Conservation (phyloP, 2,797 vertebrate species). For the Sebastes cheni region DNA sequence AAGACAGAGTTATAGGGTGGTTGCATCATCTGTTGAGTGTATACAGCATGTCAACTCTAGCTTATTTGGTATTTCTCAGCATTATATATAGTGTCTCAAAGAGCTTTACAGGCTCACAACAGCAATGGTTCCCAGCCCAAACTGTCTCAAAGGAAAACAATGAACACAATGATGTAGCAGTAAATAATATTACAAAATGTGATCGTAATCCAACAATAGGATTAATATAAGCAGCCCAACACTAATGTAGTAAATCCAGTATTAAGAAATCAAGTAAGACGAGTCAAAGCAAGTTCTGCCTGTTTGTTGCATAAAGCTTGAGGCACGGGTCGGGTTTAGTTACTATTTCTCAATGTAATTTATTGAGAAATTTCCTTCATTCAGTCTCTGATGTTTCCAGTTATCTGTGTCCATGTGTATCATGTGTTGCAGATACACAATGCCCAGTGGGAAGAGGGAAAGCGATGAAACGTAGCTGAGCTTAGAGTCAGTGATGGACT, state of each 20-base stretch:
- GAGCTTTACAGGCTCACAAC: neutral
- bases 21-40: neutral
- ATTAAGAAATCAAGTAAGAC: neutral
- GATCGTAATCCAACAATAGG: neutral
- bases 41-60: neutral
- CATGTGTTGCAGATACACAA: neutral
- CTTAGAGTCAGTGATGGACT: neutral
- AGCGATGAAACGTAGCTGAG: no score
- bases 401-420: neutral
- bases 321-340: neutral
- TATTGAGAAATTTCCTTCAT: neutral
- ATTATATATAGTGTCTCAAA: neutral
- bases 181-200: neutral
- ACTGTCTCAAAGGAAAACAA: neutral
- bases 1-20: neutral
- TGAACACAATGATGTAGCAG: neutral
- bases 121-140: no score
- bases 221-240: neutral
- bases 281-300: neutral
- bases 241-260: neutral
- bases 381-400: neutral
- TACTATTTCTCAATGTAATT: neutral
- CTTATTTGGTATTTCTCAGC: neutral
- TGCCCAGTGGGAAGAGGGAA: neutral
- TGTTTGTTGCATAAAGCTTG: neutral